These are phyloP conservation scores for Frankliniella fusca DNA, from an alignment of 2,888 invertebrate genomes.

Conservation along the genomic window DNA sequence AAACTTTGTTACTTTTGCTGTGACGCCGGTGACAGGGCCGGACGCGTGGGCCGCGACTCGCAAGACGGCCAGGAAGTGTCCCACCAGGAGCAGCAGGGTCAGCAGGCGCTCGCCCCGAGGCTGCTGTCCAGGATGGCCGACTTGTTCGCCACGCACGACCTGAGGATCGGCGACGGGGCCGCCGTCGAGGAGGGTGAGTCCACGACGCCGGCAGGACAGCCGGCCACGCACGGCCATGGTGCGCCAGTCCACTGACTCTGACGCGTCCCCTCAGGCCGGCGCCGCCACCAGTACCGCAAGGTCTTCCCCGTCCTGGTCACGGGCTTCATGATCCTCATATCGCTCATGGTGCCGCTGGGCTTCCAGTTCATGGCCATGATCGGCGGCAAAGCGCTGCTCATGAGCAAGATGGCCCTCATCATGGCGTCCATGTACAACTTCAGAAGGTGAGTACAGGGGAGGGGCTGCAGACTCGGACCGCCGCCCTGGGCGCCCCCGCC, in stretches of 20 bases:
- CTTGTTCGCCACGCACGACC: constrained; percentile 6
- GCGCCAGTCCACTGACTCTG: too few relatives aligned
- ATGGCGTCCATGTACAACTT: constrained; percentile 60
- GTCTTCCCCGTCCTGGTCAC: constrained; percentile 77
- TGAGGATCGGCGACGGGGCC: background rate
- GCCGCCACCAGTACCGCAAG: constrained; percentile 53
- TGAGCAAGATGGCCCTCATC: constrained; percentile 77
- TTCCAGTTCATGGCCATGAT: constrained; percentile 79
- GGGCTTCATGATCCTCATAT: constrained; percentile 69
- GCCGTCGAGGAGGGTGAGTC: constrained; percentile 15
- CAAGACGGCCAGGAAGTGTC: background rate
- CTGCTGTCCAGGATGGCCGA: background rate
- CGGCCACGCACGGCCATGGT: background rate
- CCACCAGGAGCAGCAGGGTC: too few relatives aligned
- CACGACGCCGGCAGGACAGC: background rate
- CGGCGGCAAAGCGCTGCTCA: constrained; percentile 72
- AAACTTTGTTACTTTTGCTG: too few relatives aligned
- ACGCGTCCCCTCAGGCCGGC: constrained; percentile 44
- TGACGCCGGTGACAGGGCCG: background rate
- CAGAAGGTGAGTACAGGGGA: background rate
- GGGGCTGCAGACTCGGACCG: too few relatives aligned
- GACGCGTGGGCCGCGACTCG: background rate
- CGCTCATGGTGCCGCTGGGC: constrained; percentile 74
- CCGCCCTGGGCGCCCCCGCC: too few relatives aligned
- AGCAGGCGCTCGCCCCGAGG: background rate